A percentile compares a stretch with the other conserved stretches of the same genome.
phyloP scores from a whole-genome alignment of 2,797 vertebrate genomes.

The Myoxocephalus aenaeus region DNA sequence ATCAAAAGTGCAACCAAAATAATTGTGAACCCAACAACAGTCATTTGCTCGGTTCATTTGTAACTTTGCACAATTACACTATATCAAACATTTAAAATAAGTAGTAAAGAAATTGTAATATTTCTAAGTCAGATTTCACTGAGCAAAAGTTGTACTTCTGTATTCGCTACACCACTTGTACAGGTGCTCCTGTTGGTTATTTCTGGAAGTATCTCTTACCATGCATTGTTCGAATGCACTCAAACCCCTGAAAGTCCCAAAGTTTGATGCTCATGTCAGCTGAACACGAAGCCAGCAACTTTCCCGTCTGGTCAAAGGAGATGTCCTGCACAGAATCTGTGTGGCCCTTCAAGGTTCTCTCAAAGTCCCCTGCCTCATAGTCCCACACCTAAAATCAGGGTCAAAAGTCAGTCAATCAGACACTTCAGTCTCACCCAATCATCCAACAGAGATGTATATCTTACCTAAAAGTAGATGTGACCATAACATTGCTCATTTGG shows the following conservation, averaged over 20 bases:
- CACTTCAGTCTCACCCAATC: not conserved
- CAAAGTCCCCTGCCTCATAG: constrained; percentile 98
- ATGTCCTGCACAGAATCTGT: constrained; percentile 99
- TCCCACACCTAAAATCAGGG: constrained; percentile 92
- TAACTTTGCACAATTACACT: not conserved
- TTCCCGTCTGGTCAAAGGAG: constrained; percentile 98
- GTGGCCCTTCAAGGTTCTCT: constrained; percentile 98
- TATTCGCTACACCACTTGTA: not conserved
- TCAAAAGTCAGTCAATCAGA: not conserved
- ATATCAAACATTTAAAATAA: not conserved
- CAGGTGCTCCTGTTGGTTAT: not conserved
- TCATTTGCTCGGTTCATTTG: not conserved
- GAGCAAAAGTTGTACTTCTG: not conserved
- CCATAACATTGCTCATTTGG: not conserved
- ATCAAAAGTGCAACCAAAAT: not conserved
- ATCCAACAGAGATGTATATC: not conserved
- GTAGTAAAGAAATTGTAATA: not conserved
- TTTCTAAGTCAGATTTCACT: not conserved
- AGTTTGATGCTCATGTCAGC: constrained; percentile 99
- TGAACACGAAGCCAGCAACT: constrained; percentile 98
- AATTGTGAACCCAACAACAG: accelerated
- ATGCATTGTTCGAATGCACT: constrained; percentile 99
- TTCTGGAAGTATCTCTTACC: constrained; percentile 83
- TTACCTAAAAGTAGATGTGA: not conserved
- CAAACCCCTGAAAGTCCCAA: constrained; percentile 99